phyloP scores from a whole-genome alignment of 2,888 invertebrate species.

The Euzophera pinguis region DNA sequence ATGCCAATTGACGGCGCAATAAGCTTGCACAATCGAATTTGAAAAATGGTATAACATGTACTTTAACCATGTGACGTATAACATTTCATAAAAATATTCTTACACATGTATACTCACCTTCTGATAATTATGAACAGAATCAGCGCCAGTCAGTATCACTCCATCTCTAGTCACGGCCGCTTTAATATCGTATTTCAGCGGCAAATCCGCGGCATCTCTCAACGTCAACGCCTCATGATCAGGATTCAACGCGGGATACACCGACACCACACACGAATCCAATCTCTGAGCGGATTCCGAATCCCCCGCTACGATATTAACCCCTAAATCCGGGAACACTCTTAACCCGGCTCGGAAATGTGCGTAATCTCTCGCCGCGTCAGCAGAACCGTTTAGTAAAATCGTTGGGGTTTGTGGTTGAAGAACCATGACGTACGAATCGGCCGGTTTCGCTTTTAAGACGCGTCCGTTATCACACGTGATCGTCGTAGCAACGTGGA shows the following conservation, averaged over 20 bases:
- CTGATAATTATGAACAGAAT: conserved; percentile 88
- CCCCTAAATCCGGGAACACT: conserved; percentile 92
- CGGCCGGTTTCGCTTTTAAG: conserved; percentile 86
- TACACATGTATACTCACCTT: conserved; percentile 73
- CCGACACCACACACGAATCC: conserved; percentile 96
- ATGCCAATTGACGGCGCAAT: no score
- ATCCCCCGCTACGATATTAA: conserved; percentile 77
- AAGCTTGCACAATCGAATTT: no score
- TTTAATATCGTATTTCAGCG: conserved; percentile 85
- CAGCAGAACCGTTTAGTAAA: conserved; percentile 88
- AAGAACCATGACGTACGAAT: conserved; percentile 92
- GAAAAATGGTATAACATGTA: no score
- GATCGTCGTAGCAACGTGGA: conserved; percentile 89
- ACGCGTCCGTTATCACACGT: conserved; percentile 88
- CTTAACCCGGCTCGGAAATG: conserved; percentile 92
- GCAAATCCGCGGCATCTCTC: conserved; percentile 83
- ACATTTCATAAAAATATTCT: background rate
- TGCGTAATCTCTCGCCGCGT: conserved; percentile 91
- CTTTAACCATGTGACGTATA: no score
- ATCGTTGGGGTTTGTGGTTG: conserved; percentile 92
- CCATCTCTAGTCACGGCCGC: conserved; percentile 95
- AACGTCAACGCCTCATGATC: conserved; percentile 95
- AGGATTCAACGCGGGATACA: conserved; percentile 96
- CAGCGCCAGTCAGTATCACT: conserved; percentile 88
- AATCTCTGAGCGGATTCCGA: conserved; percentile 55